Evolutionary conservation across 2,797 vertebrate species (phyloP), one percentile per base, ranked within the genome.

Genomic region (Semotilus atromaculatus): DNA sequence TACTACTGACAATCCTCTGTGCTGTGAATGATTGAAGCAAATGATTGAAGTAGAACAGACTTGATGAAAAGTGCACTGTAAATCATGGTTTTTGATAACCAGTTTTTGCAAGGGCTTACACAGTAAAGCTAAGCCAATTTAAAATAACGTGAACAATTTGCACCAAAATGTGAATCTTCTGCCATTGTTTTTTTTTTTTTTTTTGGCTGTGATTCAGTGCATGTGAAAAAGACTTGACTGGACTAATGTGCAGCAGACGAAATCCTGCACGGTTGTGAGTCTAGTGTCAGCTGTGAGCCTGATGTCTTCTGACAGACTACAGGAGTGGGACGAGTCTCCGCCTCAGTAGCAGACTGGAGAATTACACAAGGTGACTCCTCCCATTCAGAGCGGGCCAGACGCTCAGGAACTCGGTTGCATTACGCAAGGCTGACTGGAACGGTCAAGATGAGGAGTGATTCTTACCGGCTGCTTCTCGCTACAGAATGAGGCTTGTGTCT

Each of bases 401-500:
- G 73, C 89, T 86, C 14, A 82, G 72, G 60, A 86, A 90, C 85
- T 86, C 13, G 43, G 90, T 89, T 89, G 88, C 86, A 60, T 92
- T 91, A 93, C 89, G 86, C 82, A 81, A 89, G 89, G 86, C 86
- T 88, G 91, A 92, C 89, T 89, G 58, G 86, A 92, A 90, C 88
- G 88, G 89, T 89, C 74, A 83, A 89, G 90, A 89, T 75, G 76
- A 83, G 90, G 85, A 80, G 81, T 86, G 43, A 81, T 91, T 90
- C 80, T 91, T 90, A 70, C 89, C 89, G 89, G 91, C 92, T 90
- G 88, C 89, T 86, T 81, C 68, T 19, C 88, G 88, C 93, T 78
- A 80, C 87, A 88, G 90, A 92, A 90, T 91, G 92, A 85, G 88
- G 70, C 87, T 87, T 62, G 86, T 90, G 91, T 90, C 90, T 90